Evolutionary conservation across 2,797 vertebrate genomes (phyloP), one percentile per base, ranked within the genome.

Genomic region (Syncerus caffer): DNA sequence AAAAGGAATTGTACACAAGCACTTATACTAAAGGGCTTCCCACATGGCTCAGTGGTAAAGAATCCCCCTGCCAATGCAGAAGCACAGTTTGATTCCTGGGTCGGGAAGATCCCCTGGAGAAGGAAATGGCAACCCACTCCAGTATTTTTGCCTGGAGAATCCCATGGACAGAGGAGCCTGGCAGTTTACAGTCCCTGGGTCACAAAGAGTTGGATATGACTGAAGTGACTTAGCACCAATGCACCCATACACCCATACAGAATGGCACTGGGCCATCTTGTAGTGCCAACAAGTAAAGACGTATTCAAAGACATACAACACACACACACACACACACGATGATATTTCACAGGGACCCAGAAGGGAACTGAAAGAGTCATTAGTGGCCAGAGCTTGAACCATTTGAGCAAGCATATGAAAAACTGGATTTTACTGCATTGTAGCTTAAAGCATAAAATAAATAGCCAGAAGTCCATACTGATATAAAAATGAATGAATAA

Each of bases 401-500:
- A 84, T 76, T 16, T 84, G n/a, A 57, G n/a, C 4, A 84, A 91
- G 10, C n/a, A 15, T 55, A 38, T 83, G 80, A 55, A 38, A 15
- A 55, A 83, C 13, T 38, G 51, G n/a, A 38, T 55, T 55, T 83
- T 55, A 83, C 13, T 83, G 51, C 19, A 55, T n/a, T 85, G 21
- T 50, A 50, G 47, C 2, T 31, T 3, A 85, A 57, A 34, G 15
- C 45, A 58, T 79, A n/a, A 89, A 79, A 85, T 85, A 45, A 85
- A 31, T 53, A 95, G 27, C 17, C 7, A 31, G 67, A 29, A 84
- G 51, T 51, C 50, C 34, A 4, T 31, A 29, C 38, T 79, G 14
- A 50, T 78, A 84, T 25, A 85, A 84, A 86, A 94, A 60, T 42
- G 27, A 83, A 47, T 76, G 38, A 38, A 55, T 67, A 90, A 80